Evolutionary conservation across 2,797 vertebrate species (phyloP).

Genomic region (Alosa sapidissima): DNA sequence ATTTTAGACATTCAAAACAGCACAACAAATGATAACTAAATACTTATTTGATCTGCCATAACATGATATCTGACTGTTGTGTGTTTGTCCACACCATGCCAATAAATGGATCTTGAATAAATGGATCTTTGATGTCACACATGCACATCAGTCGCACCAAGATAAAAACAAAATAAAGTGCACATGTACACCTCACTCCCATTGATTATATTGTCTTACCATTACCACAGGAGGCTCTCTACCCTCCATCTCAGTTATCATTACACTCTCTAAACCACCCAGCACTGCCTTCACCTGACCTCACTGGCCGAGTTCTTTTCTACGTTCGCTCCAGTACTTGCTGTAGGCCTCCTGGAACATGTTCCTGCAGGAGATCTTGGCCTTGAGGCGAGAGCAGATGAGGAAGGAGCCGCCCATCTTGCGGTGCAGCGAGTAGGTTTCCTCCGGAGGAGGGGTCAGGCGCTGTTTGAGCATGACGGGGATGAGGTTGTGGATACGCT

Average conservation of each 20-base stretch:
- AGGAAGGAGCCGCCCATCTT: constrained; percentile 99
- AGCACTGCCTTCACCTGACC: background rate
- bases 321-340: constrained; percentile 82
- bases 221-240: too few species aligned
- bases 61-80: background rate
- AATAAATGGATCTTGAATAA: background rate
- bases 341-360: constrained; percentile 87
- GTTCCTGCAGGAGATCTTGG: constrained; percentile 82
- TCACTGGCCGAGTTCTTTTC: constrained; percentile 50
- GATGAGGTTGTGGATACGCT: constrained; percentile 94
- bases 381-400: constrained; percentile 92
- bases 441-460: constrained; percentile 92
- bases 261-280: background rate
- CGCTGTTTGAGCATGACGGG: constrained; percentile 94
- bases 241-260: background rate
- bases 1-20: background rate
- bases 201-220: too few species aligned
- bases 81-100: background rate
- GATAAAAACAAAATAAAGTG: background rate
- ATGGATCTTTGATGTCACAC: background rate
- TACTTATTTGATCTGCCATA: background rate
- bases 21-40: background rate
- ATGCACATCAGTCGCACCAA: background rate
- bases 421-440: constrained; percentile 95
- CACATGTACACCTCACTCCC: too few species aligned